Evolutionary conservation across 2,797 vertebrate species (phyloP).

Genomic region (Onychomys torridus): DNA sequence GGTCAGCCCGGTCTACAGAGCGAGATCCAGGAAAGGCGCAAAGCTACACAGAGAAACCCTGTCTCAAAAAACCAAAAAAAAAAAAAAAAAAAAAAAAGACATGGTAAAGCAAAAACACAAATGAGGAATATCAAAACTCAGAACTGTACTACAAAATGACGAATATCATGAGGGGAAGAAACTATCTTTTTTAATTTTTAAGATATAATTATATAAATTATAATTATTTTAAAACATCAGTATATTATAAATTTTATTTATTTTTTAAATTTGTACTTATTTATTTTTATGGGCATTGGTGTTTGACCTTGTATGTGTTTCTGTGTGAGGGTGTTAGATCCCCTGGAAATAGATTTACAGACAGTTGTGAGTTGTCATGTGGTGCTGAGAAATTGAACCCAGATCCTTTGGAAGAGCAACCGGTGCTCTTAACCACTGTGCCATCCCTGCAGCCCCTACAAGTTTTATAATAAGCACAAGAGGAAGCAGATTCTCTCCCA

Average conservation of each 20-base stretch:
- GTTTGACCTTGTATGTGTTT: not conserved
- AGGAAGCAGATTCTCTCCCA: not conserved
- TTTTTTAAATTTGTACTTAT: not conserved
- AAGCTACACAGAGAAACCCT: no score
- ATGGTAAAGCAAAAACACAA: not conserved
- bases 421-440: not conserved
- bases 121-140: slow-evolving; percentile 10
- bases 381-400: not conserved
- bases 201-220: slow-evolving; percentile 4
- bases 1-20: no score
- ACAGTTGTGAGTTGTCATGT: not conserved
- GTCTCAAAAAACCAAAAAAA: no score
- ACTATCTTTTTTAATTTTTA: not conserved
- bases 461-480: not conserved
- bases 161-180: not conserved
- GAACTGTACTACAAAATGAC: not conserved
- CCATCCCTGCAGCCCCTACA: not conserved
- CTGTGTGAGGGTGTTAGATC: not conserved
- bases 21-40: no score
- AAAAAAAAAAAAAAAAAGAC: no score
- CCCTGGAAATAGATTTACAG: not conserved
- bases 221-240: not conserved
- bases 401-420: not conserved
- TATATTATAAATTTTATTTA: not conserved
- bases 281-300: not conserved